Evolutionary conservation across 2,888 invertebrate genomes (phyloP).

Genomic region (Smittia sp.): DNA sequence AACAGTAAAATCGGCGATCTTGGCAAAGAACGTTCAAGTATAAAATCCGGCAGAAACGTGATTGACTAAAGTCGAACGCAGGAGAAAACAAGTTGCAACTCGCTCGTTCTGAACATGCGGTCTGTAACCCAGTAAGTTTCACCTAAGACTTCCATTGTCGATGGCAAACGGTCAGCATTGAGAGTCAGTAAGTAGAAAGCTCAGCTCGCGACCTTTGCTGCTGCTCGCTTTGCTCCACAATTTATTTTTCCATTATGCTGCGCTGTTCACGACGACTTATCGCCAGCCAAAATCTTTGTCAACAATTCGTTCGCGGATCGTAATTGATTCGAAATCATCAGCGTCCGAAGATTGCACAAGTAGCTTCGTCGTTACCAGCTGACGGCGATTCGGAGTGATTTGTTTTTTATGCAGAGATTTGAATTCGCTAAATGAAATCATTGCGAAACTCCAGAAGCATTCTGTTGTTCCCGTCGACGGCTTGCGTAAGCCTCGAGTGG

Average conservation of each 20-base stretch:
- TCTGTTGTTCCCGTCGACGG: neutral
- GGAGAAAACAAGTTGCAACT: no score
- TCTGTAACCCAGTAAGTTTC: no score
- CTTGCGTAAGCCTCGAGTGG: neutral
- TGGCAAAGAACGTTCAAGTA: no score
- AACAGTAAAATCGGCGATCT: no score
- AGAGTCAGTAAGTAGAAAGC: neutral
- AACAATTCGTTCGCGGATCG: neutral
- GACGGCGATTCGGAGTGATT: neutral
- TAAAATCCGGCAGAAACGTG: no score
- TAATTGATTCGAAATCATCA: neutral
- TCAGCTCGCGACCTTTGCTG: neutral
- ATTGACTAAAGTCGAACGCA: no score
- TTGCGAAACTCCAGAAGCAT: neutral
- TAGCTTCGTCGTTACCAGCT: no score
- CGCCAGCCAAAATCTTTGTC: neutral
- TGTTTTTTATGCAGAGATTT: neutral
- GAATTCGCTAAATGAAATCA: neutral
- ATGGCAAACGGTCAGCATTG: neutral
- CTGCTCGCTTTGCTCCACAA: neutral
- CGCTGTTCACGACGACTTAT: neutral
- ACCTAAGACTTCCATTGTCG: neutral
- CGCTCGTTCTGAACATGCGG: no score
- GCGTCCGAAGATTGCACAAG: neutral
- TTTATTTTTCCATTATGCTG: neutral